Conservation (phyloP, 1,140 invertebrate species). For the Cyclina sinensis region DNA sequence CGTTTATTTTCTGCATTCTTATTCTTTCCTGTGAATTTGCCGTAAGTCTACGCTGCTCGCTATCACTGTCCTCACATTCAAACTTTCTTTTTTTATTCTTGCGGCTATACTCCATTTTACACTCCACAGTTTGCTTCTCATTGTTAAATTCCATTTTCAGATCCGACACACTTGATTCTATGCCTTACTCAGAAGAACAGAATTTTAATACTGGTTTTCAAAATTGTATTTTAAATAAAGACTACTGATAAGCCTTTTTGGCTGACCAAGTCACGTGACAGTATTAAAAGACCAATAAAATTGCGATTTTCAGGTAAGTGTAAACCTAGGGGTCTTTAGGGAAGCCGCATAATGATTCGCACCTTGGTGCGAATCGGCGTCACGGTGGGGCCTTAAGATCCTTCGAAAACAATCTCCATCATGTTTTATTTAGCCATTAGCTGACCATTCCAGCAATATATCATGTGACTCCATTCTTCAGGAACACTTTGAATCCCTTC, state of each 20-base stretch:
- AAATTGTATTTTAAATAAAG: neutral
- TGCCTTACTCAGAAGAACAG: neutral
- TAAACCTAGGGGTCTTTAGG: neutral
- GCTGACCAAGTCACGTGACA: neutral
- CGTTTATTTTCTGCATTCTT: constrained; percentile 98
- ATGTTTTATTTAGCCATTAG: constrained; percentile 60
- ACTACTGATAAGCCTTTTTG: constrained; percentile 34
- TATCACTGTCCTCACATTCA: constrained; percentile 66
- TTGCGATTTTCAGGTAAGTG: constrained; percentile 22
- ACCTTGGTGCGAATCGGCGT: constrained; percentile 30
- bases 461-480: constrained; percentile 10
- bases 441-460: constrained; percentile 1
- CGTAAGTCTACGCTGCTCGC: constrained; percentile 69
- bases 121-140: constrained; percentile 20
- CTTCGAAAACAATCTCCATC: neutral
- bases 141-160: neutral
- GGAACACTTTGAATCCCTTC: neutral
- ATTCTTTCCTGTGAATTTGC: constrained; percentile 90
- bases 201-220: neutral
- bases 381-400: neutral
- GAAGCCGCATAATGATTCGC: neutral
- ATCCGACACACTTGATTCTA: neutral
- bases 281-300: constrained; percentile 3
- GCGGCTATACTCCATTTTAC: neutral
- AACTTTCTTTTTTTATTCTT: constrained; percentile 44